phyloP scores from a whole-genome alignment of 2,113 vertebrate species.

The Acrocephalus kingi region DNA sequence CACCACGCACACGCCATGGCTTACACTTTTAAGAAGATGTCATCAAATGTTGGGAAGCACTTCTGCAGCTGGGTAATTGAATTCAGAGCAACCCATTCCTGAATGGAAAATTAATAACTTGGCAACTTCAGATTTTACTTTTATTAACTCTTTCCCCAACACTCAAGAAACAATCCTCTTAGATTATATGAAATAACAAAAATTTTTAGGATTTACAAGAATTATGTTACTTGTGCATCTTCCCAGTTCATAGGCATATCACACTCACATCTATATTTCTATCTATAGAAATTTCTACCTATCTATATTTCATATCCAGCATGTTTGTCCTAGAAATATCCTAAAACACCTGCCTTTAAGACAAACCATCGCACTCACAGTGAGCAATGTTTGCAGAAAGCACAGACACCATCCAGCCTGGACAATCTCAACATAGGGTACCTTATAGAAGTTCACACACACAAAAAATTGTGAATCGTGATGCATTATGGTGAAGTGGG shows the following conservation, averaged over 20 bases:
- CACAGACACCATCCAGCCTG: not conserved
- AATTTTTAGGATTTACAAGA: not conserved
- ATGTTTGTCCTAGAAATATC: not conserved
- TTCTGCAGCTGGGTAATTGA: not conserved
- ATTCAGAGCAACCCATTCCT: slow-evolving; percentile 7
- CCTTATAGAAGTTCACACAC: not conserved
- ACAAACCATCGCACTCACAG: not conserved
- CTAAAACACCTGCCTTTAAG: not conserved
- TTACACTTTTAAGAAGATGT: not conserved
- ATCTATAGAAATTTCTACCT: not conserved
- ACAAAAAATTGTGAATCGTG: rapidly evolving
- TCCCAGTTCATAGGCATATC: not conserved
- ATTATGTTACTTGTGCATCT: not conserved
- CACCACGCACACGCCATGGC: rapidly evolving
- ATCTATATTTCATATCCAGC: not conserved
- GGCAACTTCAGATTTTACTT: not conserved
- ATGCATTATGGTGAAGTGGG: not conserved
- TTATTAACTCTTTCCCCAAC: not conserved
- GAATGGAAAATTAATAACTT: slow-evolving; percentile 30
- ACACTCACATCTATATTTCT: not conserved
- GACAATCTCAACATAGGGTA: not conserved
- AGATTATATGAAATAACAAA: not conserved
- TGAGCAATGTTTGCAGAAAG: not conserved
- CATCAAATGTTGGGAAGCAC: slow-evolving; percentile 1
- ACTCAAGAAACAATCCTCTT: not conserved